Evolutionary conservation across 2,888 invertebrate species (phyloP), one percentile per base, ranked within the genome.

Genomic region (Liopterus haemorrhoidalis): DNA sequence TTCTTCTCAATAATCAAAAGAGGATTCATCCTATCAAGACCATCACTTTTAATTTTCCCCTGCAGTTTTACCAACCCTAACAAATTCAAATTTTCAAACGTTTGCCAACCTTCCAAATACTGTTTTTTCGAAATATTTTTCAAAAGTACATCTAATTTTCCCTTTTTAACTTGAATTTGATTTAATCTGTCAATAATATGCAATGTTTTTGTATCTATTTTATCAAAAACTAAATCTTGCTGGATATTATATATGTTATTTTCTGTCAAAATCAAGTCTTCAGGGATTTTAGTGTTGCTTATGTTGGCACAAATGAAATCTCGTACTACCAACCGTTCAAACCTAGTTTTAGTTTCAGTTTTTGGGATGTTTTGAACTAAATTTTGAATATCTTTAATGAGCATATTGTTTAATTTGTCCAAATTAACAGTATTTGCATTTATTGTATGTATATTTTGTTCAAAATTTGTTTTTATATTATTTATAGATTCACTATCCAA

Each of bases 31-130:
- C 62, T 58, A 8, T 67, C 63, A 4, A 72, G 52, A 11, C 64
- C 60, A 5, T 61, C 54, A 22, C 73, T 74, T 19, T 63, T 58
- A 41, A 75, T 64, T 55, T 67, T 67, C 5, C 74, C 75, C 57
- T 66, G 59, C 9, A 70, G 44, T 18, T 60, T 48, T 18, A 78
- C 66, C 1, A 70, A 69, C 31, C 70, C 68, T 41, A 67, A 55
- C 2, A 75, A 55, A 38, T 64, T 60, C 5, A 76, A 57, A 45
- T 65, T 62, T 33, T 70, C 65, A 43, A 75, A 70, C 5, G 53
- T 55, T 55, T 74, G 75, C 1, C 53, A 24, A 1, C 70, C 72
- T 1, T 59, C 61, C 2, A 76, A 64, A 21, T 64, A 54, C 55
- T 75, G 75, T 1, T 63, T 59, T 22, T 65, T 56, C 14, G 60